phyloP scores from a whole-genome alignment of 2,888 invertebrate species.

The Pteria penguin region DNA sequence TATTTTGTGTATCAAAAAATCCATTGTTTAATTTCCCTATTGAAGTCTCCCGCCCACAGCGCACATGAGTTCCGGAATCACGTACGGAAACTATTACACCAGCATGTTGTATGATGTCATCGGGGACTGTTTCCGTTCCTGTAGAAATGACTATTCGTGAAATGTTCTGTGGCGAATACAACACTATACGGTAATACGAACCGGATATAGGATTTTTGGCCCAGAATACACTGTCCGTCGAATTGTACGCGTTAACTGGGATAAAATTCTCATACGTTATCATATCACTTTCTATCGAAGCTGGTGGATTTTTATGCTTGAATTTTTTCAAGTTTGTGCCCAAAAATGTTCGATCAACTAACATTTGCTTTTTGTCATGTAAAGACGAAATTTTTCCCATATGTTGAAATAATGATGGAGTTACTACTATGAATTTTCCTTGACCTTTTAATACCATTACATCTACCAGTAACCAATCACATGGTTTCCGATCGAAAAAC shows the following conservation, averaged over 20 bases:
- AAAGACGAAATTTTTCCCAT: slow-evolving; percentile 60
- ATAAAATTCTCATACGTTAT: slow-evolving; percentile 51
- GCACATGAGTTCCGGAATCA: neutral
- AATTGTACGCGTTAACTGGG: slow-evolving; percentile 67
- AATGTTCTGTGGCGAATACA: slow-evolving; percentile 51
- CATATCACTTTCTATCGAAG: slow-evolving; percentile 76
- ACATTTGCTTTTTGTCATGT: slow-evolving; percentile 54
- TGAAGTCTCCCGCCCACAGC: slow-evolving; percentile 17
- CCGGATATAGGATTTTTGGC: slow-evolving; percentile 40
- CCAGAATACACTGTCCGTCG: slow-evolving; percentile 66
- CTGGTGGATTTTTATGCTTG: slow-evolving; percentile 74
- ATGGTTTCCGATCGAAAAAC: slow-evolving; percentile 58
- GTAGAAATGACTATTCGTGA: slow-evolving; percentile 52
- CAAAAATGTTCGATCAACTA: slow-evolving; percentile 55
- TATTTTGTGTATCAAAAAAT: slow-evolving; percentile 6
- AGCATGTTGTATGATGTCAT: slow-evolving; percentile 38
- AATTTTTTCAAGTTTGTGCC: slow-evolving; percentile 26
- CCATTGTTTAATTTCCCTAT: slow-evolving; percentile 22
- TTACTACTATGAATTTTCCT: slow-evolving; percentile 42
- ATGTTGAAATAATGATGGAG: slow-evolving; percentile 61
- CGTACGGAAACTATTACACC: slow-evolving; percentile 2
- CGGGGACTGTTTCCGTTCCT: slow-evolving; percentile 42
- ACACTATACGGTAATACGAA: slow-evolving; percentile 49
- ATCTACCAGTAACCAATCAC: slow-evolving; percentile 57
- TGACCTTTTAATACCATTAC: slow-evolving; percentile 53